Conservation (phyloP, 2,113 vertebrate species). For the Leptosomus discolor region DNA sequence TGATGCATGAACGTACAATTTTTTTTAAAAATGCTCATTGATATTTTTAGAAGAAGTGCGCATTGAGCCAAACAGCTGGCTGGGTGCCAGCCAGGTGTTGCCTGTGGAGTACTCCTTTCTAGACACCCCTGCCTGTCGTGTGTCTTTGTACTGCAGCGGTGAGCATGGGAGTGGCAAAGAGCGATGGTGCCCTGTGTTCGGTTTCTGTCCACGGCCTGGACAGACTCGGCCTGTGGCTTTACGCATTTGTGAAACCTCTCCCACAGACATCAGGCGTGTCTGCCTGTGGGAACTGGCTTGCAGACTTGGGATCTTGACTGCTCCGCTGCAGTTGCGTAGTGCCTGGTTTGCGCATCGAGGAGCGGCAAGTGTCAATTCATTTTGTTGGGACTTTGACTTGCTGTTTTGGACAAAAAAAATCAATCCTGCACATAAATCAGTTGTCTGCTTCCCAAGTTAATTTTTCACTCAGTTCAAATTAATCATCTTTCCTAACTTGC, state of each 20-base stretch:
- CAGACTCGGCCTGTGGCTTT: not conserved
- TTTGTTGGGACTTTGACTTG: not conserved
- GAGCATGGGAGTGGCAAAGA: not conserved
- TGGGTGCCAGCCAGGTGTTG: not conserved
- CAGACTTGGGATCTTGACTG: not conserved
- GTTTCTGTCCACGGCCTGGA: not conserved
- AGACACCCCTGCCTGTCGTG: fast-evolving
- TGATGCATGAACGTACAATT: not conserved
- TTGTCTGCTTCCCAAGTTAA: not conserved
- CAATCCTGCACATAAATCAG: fast-evolving
- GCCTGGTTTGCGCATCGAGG: not conserved
- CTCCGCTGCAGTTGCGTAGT: fast-evolving
- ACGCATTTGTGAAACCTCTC: fast-evolving
- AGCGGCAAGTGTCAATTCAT: not conserved
- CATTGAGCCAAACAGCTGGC: not conserved
- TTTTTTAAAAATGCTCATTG: not conserved
- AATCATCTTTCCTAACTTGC: not conserved
- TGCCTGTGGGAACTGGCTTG: not conserved
- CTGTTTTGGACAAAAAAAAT: not conserved
- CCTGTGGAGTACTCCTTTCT: not conserved
- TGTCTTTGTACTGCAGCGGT: not conserved
- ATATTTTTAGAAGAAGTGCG: not conserved
- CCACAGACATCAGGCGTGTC: not conserved
- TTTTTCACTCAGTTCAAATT: not conserved
- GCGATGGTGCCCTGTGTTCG: fast-evolving